A percentile compares a stretch with the other conserved stretches of the same genome.
Conservation (phyloP, 2,888 invertebrate species). For the Steinernema carpocapsae region DNA sequence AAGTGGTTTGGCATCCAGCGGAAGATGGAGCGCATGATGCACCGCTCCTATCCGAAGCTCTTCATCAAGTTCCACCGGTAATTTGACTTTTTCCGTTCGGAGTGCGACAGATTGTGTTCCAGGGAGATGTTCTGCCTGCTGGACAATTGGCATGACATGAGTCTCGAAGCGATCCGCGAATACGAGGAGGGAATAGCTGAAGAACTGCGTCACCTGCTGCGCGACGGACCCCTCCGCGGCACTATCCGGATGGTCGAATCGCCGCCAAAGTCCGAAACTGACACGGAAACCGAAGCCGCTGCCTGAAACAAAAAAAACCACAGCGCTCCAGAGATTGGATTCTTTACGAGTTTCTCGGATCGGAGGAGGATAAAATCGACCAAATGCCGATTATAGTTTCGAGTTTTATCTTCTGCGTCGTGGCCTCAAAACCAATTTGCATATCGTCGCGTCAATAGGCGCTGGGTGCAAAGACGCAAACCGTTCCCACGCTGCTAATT, state of each 20-base stretch:
- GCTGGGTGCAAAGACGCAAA: background rate
- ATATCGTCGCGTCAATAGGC: background rate
- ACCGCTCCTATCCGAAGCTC: conserved; percentile 74
- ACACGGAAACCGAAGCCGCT: background rate
- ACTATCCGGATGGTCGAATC: conserved; percentile 18
- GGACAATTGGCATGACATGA: conserved; percentile 94
- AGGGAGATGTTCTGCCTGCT: conserved; percentile 78
- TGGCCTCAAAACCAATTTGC: background rate
- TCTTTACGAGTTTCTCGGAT: background rate
- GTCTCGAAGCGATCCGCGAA: conserved; percentile 93
- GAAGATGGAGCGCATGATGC: conserved; percentile 78
- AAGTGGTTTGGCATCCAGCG: conserved; percentile 93
- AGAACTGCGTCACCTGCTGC: background rate
- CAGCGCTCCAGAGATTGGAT: background rate
- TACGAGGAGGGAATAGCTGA: conserved; percentile 80
- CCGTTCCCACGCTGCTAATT: conserved; percentile 24
- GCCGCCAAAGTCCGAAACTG: background rate
- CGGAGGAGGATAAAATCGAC: background rate
- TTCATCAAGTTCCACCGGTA: conserved; percentile 97
- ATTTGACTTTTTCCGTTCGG: conserved; percentile 74
- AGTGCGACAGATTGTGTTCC: background rate
- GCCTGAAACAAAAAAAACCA: background rate
- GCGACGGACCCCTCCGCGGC: background rate
- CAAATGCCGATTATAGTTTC: background rate
- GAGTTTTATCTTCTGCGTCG: background rate